Percentiles rank a stretch among this genome's conserved stretches.
Evolutionary conservation across 2,888 invertebrate genomes (phyloP).

Genomic region (Phanerotoma sp.): DNA sequence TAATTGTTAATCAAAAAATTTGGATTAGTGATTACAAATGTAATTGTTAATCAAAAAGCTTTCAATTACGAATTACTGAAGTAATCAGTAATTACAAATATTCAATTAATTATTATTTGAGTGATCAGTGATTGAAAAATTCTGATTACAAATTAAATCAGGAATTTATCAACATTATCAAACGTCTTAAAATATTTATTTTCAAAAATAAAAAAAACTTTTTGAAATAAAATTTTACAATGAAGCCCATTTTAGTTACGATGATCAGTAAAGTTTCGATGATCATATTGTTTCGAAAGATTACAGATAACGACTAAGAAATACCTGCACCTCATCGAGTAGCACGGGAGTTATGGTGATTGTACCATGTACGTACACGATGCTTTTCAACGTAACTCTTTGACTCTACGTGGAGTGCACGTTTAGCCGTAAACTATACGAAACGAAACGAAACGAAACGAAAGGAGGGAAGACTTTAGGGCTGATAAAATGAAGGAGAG

Average conservation of each 20-base stretch:
- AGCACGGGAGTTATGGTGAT: constrained; percentile 23
- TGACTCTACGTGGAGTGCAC: constrained; percentile 1
- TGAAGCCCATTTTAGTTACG: background rate
- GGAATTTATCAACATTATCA: no score
- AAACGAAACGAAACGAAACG: background rate
- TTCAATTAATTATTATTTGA: no score
- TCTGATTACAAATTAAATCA: no score
- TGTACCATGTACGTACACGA: constrained; percentile 20
- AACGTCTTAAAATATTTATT: no score
- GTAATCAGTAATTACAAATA: no score
- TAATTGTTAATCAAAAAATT: no score
- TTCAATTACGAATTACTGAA: no score
- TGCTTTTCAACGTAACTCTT: constrained; percentile 8
- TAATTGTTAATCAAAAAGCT: no score
- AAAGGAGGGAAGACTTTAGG: background rate
- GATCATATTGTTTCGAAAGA: constrained; percentile 20
- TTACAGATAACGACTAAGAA: constrained; percentile 17
- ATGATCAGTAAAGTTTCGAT: constrained; percentile 12
- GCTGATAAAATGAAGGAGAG: background rate
- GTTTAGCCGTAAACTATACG: constrained; percentile 11
- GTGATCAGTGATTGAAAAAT: no score
- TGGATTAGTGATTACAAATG: no score
- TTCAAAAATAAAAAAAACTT: no score
- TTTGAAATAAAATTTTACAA: no score
- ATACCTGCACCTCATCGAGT: constrained; percentile 8